Base-by-base conservation (phyloP, 2,888 invertebrate genomes). In the Drosophila prolongata region DNA sequence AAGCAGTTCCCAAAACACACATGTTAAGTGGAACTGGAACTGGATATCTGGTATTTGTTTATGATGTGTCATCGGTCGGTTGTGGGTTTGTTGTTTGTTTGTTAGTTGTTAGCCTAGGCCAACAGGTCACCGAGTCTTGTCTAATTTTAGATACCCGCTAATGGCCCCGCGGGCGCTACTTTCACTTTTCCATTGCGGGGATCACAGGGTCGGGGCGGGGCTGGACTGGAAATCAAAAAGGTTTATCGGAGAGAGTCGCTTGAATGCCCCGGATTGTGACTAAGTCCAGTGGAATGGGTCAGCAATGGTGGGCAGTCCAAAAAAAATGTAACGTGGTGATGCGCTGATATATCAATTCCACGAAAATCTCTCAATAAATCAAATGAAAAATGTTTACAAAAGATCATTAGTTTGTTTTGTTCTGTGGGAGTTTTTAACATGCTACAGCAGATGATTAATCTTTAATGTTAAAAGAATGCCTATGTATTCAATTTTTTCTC, bases 141-240 rank as follows among this genome's bases (percentile, higher is more conserved):
- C 65, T 65, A 65, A 52, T 62, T 65, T 65, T 52, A 62, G 65
- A 65, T 30, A 64, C 64, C 16, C 52, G 65, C 64, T 62, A 62
- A 62, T 62, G 64, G 65, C 62, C 38, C 50, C 62, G 44, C 62
- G 30, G 62, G 44, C 50, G 43, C 64, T 62, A 52, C 65, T 65
- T 65, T 65, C 64, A 65, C 65, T 65, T 65, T 64, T 52, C n/a
- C n/a, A 5, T n/a, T 6, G 34, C 13, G 37, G 30, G 43, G 57
- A 13, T 16, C 5, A 8, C 14, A 10, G 47, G 30, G 47, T 6
- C 37, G 59, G 47, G 14, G 40, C 24, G 13, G 35, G 46, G 34
- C 44, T 30, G 57, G 43, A 43, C 49, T 59, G 40, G 42, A 42
- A 59, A 59, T 50, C 34, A 42, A 50, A 50, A 59, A 59, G 58